Evolutionary conservation across 2,113 vertebrate species (phyloP).

Genomic region (Rostratula benghalensis): DNA sequence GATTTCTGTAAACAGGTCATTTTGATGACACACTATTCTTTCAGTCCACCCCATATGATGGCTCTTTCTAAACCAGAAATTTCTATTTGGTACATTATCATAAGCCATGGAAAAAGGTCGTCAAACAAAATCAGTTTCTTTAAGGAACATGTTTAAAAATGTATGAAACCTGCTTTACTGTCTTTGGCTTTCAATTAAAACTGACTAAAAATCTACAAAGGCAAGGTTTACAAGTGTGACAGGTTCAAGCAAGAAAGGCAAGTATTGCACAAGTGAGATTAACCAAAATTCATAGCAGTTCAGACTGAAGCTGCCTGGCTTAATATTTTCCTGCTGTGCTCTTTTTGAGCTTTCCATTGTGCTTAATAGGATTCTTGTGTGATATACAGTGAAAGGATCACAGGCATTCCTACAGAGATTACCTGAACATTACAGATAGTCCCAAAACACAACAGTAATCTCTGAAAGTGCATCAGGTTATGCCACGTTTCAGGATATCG

Average conservation of each 20-base stretch:
- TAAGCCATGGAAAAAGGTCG: not conserved
- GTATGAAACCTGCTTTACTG: not conserved
- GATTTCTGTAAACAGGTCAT: constrained; percentile 23
- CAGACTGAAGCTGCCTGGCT: not conserved
- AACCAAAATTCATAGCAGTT: not conserved
- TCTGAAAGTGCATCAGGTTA: not conserved
- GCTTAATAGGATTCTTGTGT: not conserved
- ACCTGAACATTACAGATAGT: not conserved
- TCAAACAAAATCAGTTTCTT: constrained; percentile 39
- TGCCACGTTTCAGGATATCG: not conserved
- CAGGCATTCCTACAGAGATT: not conserved
- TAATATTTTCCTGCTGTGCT: not conserved
- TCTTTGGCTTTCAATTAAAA: constrained; percentile 40
- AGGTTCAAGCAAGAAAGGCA: not conserved
- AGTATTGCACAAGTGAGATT: not conserved
- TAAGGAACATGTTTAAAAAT: constrained; percentile 1
- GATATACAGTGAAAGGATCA: not conserved
- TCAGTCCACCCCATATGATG: not conserved
- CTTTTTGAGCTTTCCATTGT: not conserved
- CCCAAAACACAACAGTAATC: not conserved
- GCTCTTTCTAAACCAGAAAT: not conserved
- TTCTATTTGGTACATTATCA: not conserved
- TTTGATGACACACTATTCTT: not conserved
- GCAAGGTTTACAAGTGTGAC: not conserved
- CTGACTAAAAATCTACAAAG: constrained; percentile 12